Evolutionary conservation across 2,113 vertebrate species (phyloP).

Genomic region (Syrmaticus mikado): DNA sequence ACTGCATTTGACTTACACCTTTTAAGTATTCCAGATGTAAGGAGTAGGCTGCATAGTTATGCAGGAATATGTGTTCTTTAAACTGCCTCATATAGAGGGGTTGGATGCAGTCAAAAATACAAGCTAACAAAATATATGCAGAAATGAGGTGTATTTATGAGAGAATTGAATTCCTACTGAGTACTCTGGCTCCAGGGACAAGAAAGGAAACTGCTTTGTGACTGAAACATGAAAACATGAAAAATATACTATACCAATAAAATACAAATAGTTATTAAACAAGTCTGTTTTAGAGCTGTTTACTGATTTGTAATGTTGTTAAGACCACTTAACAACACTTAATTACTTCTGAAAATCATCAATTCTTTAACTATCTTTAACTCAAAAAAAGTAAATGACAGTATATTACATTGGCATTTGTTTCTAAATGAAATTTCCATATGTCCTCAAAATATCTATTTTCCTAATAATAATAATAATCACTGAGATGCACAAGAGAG

Average conservation of each 20-base stretch:
- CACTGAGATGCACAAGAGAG: background rate
- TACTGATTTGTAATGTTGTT: background rate
- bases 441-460: background rate
- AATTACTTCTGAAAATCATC: background rate
- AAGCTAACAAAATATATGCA: background rate
- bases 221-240: background rate
- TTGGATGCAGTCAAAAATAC: background rate
- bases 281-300: background rate
- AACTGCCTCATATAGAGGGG: background rate
- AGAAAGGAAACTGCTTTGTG: accelerated
- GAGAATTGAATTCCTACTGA: background rate
- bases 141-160: background rate
- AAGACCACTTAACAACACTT: too few relatives aligned
- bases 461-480: background rate
- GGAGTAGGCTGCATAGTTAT: background rate
- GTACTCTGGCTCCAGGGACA: background rate
- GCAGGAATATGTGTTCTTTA: background rate
- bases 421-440: background rate
- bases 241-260: background rate
- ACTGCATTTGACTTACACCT: background rate
- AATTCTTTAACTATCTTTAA: background rate
- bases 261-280: background rate
- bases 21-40: background rate
- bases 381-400: background rate
- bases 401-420: background rate